These are phyloP conservation scores for Vidua chalybeata DNA, from an alignment of 2,113 vertebrate genomes.

Conservation along the genomic window DNA sequence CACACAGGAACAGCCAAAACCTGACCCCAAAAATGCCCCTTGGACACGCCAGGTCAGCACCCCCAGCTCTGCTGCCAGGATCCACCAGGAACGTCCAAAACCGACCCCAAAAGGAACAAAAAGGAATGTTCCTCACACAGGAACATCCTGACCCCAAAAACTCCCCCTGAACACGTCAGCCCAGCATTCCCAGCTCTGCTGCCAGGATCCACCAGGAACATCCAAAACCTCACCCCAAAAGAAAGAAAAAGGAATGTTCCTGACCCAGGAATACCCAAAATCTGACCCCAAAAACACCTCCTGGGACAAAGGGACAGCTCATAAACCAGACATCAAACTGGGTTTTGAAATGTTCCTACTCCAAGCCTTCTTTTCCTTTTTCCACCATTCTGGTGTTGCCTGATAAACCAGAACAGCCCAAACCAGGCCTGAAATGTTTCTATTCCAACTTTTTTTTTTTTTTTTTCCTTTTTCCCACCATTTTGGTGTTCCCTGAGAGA, in stretches of 20 bases:
- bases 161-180: too few relatives aligned
- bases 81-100: not conserved
- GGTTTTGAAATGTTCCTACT: not conserved
- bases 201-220: not conserved
- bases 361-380: not conserved
- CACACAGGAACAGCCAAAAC: not conserved
- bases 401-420: not conserved
- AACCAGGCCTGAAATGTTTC: not conserved
- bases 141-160: not conserved
- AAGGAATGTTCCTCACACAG: not conserved
- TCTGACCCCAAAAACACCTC: fast-evolving
- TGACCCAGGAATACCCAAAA: not conserved
- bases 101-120: too few relatives aligned
- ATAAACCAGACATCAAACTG: not conserved
- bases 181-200: too few relatives aligned
- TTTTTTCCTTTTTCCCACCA: not conserved
- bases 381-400: not conserved
- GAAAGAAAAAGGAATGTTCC: too few relatives aligned
- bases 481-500: not conserved
- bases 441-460: not conserved
- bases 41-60: too few relatives aligned
- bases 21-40: not conserved
- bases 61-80: not conserved
- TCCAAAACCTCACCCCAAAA: fast-evolving
- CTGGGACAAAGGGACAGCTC: not conserved